These are phyloP conservation scores for Gyrodactylus salaris DNA, from an alignment of 1,140 invertebrate genomes.

Conservation along the genomic window DNA sequence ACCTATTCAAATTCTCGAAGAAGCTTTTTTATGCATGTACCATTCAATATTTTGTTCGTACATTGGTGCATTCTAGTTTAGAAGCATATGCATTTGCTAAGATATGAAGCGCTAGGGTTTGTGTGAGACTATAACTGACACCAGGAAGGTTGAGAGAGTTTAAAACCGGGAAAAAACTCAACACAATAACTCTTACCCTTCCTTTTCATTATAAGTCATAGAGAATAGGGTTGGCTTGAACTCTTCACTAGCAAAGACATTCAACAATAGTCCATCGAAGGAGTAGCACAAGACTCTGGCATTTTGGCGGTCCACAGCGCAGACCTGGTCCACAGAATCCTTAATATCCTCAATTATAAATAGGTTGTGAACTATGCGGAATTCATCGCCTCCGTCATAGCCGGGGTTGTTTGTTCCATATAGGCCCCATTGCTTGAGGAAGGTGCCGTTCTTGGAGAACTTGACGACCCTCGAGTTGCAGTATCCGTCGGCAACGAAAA, in stretches of 20 bases:
- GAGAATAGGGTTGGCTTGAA: not conserved
- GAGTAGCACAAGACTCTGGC: not conserved
- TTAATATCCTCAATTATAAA: not conserved
- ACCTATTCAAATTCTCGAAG: too few relatives aligned
- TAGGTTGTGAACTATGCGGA: not conserved
- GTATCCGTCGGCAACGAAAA: not conserved
- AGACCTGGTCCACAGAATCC: not conserved
- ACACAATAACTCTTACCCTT: not conserved
- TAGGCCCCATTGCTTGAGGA: not conserved
- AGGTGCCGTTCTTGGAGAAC: not conserved
- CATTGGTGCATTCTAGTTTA: too few relatives aligned
- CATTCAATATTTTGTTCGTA: too few relatives aligned
- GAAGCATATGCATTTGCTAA: too few relatives aligned
- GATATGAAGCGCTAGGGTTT: too few relatives aligned
- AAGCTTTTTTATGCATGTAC: too few relatives aligned
- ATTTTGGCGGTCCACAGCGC: not conserved
- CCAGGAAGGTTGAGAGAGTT: too few relatives aligned
- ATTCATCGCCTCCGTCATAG: not conserved
- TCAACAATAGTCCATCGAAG: not conserved
- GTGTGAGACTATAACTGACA: too few relatives aligned
- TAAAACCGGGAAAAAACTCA: too few relatives aligned
- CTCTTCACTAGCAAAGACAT: not conserved
- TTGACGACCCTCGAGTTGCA: not conserved
- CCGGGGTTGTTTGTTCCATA: not conserved
- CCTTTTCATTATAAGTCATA: not conserved